Evolutionary conservation across 2,888 invertebrate genomes (phyloP).

Genomic region (Synanthedon andrenaeformis): DNA sequence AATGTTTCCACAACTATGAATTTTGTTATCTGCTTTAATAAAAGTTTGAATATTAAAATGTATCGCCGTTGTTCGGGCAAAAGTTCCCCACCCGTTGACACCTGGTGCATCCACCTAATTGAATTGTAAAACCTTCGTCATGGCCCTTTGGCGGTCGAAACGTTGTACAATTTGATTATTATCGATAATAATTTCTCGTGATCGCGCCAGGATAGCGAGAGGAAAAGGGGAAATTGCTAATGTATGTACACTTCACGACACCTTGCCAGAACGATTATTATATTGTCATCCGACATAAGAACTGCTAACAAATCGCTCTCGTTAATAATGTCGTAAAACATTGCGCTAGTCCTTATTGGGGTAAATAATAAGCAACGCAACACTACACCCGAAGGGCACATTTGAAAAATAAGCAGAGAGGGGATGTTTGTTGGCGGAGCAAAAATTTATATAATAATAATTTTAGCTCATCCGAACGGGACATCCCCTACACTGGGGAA

Average conservation of each 20-base stretch:
- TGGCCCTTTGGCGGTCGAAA: conserved; percentile 60
- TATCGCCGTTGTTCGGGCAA: conserved; percentile 29
- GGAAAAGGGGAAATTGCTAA: conserved; percentile 29
- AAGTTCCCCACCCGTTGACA: conserved; percentile 49
- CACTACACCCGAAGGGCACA: conserved; percentile 46
- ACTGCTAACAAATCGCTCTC: conserved; percentile 15
- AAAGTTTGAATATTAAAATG: conserved; percentile 48
- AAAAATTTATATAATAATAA: conserved; percentile 54
- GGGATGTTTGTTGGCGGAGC: conserved; percentile 36
- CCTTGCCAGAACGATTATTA: conserved; percentile 5
- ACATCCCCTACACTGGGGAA: conserved; percentile 25
- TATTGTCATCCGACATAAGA: conserved; percentile 4
- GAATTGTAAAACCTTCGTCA: conserved; percentile 65
- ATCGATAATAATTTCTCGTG: conserved; percentile 48
- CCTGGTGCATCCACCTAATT: conserved; percentile 62
- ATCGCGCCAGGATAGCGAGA: conserved; percentile 38
- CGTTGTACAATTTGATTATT: conserved; percentile 56
- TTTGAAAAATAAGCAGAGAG: conserved; percentile 39
- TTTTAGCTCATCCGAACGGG: conserved; percentile 40
- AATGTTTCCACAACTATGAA: conserved; percentile 37
- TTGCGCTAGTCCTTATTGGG: conserved; percentile 11
- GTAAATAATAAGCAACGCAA: conserved; percentile 16
- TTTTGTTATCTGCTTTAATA: conserved; percentile 34
- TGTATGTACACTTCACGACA: conserved; percentile 10
- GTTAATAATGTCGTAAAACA: conserved; percentile 15